Evolutionary conservation across 2,113 vertebrate species (phyloP).

Genomic region (Eidolon helvum): DNA sequence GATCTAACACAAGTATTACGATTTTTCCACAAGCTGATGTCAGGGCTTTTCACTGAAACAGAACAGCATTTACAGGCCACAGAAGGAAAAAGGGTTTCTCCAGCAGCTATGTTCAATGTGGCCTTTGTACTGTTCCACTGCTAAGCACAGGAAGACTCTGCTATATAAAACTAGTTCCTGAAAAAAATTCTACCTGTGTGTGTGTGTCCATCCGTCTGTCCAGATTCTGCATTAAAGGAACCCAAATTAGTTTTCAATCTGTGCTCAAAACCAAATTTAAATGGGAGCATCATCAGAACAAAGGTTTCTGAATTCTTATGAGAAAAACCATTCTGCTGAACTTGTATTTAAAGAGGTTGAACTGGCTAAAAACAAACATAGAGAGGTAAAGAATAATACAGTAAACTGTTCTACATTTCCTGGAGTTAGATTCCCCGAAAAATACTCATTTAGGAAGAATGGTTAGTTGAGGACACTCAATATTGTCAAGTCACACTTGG

Average conservation of each 20-base stretch:
- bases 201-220: neutral
- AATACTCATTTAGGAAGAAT: conserved; percentile 9
- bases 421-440: neutral
- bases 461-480: neutral
- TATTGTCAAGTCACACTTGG: neutral
- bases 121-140: conserved; percentile 82
- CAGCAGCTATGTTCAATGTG: conserved; percentile 83
- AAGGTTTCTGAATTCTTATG: conserved; percentile 56
- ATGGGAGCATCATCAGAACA: conserved; percentile 41
- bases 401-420: neutral
- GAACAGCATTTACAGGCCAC: conserved; percentile 84
- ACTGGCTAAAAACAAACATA: neutral
- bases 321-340: conserved; percentile 46
- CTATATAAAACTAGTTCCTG: conserved; percentile 74
- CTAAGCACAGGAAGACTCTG: conserved; percentile 81
- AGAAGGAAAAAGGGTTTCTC: conserved; percentile 84
- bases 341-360: conserved; percentile 1
- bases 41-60: conserved; percentile 86
- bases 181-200: conserved; percentile 67
- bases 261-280: conserved; percentile 67
- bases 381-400: conserved; percentile 43
- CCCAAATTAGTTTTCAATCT: conserved; percentile 62
- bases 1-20: conserved; percentile 84
- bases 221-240: conserved; percentile 61
- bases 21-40: conserved; percentile 88